Conservation (phyloP, 2,888 invertebrate species). For the Pristionchus japonicus region DNA sequence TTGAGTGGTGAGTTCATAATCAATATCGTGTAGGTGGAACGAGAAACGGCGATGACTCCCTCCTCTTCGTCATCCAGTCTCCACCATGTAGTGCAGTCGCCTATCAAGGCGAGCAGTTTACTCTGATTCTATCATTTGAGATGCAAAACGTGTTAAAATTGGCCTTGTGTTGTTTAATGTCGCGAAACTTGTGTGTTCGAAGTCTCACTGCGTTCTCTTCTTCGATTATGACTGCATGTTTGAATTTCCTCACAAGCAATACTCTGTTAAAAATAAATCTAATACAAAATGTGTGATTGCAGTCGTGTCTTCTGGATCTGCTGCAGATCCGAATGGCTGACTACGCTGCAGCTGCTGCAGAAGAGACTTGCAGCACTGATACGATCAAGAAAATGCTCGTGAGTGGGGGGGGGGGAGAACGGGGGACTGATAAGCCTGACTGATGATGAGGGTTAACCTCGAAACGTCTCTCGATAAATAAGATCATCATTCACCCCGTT, state of each 20-base stretch:
- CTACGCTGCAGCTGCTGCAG: neutral
- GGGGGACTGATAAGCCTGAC: neutral
- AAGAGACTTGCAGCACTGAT: neutral
- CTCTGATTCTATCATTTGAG: no score
- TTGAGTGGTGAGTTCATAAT: no score
- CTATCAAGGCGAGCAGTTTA: neutral
- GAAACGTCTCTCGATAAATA: no score
- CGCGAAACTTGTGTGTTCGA: neutral
- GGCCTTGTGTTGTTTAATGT: no score
- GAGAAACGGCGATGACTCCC: neutral
- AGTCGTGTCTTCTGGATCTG: conserved; percentile 5
- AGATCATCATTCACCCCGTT: no score
- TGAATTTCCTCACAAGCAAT: no score
- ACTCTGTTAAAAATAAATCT: no score
- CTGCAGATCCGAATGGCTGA: conserved; percentile 1
- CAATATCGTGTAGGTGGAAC: neutral
- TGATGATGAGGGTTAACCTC: no score
- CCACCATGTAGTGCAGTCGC: neutral
- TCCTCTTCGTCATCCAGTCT: neutral
- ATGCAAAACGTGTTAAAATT: no score
- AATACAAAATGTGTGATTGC: no score
- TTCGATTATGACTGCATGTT: no score
- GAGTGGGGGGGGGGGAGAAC: neutral
- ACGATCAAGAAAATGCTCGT: conserved; percentile 19
- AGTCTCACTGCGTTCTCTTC: no score